Evolutionary conservation across 1,140 invertebrate genomes (phyloP), one percentile per base, ranked within the genome.

Genomic region (Diploscapter pachys): DNA sequence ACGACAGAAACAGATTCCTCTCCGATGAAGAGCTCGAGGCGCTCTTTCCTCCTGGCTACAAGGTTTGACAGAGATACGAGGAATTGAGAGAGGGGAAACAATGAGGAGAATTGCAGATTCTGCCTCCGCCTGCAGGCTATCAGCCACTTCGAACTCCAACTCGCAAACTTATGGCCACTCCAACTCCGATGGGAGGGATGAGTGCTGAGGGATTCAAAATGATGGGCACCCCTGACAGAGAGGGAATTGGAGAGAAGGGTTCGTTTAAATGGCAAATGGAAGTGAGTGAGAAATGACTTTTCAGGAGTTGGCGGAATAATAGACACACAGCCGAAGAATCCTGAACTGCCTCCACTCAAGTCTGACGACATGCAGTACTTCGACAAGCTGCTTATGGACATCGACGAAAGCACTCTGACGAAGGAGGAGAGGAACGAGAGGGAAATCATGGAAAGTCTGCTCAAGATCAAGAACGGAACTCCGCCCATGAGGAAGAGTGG

Each of bases 301-400:
- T 59, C 57, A 59, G 57, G 71, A 63, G 78, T 83, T 13, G 82
- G 83, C 31, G 91, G 92, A 54, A 92, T 95, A 83, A 90, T 96
- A 64, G 96, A 99, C 83, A 94, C 95, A 85, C 96, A 99, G 86
- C 96, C 96, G 0, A 96, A 97, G 87, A 90, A 90, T 63, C 91
- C 90, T 55, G 97, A 99, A 88, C 88, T 99, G 69, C 96, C 97
- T 13, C 95, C 98, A 85, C 92, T 99, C 90, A 99, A 99, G 86
- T 96, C 96, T 0, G 97, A 99, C 88, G 97, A 99, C 89, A 94
- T 97, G 50, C 97, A 99, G 87, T 99, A 99, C 88, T 99, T 99
- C 87, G 96, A 99, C 86, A 99, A 99, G 88, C 88, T 99, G 52
- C 87, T 99, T 63, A 89, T 96, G 55, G 96, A 99, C 86, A 95